Conservation (phyloP, 2,797 vertebrate species). For the Chloroceryle amazona region DNA sequence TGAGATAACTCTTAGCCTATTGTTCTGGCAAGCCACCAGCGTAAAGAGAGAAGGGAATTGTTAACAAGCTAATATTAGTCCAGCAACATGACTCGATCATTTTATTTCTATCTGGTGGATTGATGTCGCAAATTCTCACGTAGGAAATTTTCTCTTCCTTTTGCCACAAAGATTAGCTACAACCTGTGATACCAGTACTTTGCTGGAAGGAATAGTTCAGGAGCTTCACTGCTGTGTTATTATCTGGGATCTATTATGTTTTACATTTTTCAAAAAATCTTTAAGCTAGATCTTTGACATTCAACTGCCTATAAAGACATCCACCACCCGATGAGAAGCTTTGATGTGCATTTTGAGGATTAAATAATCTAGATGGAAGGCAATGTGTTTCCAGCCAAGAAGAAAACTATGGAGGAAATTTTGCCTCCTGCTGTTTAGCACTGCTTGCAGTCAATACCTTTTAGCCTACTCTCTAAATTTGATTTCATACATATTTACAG, state of each 20-base stretch:
- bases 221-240: conserved; percentile 89
- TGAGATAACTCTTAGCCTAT: conserved; percentile 69
- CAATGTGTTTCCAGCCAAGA: conserved; percentile 87
- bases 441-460: conserved; percentile 88
- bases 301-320: conserved; percentile 90
- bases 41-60: conserved; percentile 65
- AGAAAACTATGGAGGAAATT: conserved; percentile 89
- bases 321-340: conserved; percentile 91
- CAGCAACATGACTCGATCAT: conserved; percentile 60
- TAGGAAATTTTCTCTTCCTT: conserved; percentile 64
- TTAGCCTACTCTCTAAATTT: conserved; percentile 88
- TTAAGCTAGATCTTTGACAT: conserved; percentile 93
- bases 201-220: conserved; percentile 83
- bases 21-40: conserved; percentile 71
- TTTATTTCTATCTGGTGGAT: conserved; percentile 69
- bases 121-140: conserved; percentile 57
- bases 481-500: conserved; percentile 89
- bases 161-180: conserved; percentile 77
- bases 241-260: conserved; percentile 92
- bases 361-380: conserved; percentile 96
- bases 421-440: conserved; percentile 90
- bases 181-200: conserved; percentile 73
- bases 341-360: conserved; percentile 97
- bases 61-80: conserved; percentile 69
- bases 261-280: conserved; percentile 94